Conservation (phyloP, 2,113 vertebrate genomes). For the Cyprinodon brontotheroides region DNA sequence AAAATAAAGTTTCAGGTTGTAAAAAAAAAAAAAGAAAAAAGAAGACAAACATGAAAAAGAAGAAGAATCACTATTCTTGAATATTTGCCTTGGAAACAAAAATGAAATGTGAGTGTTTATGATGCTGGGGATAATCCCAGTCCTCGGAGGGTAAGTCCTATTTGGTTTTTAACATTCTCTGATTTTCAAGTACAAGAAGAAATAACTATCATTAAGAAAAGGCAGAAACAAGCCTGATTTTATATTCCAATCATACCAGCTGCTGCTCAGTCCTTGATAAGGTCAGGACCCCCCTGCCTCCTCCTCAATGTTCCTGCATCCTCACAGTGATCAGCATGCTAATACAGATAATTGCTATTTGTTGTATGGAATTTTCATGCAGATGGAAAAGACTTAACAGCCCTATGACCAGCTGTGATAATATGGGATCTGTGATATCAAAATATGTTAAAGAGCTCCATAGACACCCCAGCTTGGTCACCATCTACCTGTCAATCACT, state of each 20-base stretch:
- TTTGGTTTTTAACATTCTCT: neutral
- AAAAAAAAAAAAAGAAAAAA: neutral
- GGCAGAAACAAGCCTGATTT: constrained; percentile 1
- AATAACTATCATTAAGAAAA: neutral
- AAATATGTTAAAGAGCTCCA: neutral
- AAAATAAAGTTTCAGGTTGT: neutral
- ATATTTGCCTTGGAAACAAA: neutral
- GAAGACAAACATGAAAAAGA: neutral
- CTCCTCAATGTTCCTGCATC: constrained; percentile 49
- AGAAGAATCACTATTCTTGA: neutral
- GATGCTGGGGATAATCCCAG: neutral
- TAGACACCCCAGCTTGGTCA: neutral
- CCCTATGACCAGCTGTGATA: constrained; percentile 3
- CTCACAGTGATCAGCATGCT: constrained; percentile 64
- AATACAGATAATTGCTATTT: constrained; percentile 66
- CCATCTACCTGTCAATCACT: neutral
- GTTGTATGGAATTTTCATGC: constrained; percentile 59
- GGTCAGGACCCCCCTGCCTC: constrained; percentile 66
- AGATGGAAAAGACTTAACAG: constrained; percentile 15
- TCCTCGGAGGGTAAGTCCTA: neutral
- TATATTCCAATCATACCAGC: constrained; percentile 57
- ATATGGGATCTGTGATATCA: neutral
- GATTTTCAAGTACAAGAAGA: neutral
- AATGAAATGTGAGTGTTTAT: neutral
- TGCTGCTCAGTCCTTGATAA: constrained; percentile 59